Base-by-base conservation (phyloP, 2,888 invertebrate species). In the Dascillus cervinus region DNA sequence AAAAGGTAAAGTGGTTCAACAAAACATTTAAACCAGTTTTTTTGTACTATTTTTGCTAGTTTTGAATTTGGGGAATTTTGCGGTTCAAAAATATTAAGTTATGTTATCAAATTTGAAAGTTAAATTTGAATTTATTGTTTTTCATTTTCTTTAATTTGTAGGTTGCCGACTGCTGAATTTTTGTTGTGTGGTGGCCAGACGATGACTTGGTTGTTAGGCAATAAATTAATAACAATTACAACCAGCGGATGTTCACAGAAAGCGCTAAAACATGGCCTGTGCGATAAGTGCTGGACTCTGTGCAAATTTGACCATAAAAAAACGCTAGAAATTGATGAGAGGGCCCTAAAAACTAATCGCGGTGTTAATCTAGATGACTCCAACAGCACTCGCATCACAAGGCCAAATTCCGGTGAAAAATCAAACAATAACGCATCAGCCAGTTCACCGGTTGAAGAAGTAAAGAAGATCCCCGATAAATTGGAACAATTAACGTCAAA, bases 151-250 rank as follows among this genome's bases (percentile, higher is more conserved):
- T n/a, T n/a, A n/a, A n/a, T n/a, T 17, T 17, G 5, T 54, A 87
- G 90, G 53, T 74, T 84, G 37, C 81, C 86, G 28, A 79, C 82
- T 13, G 82, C 86, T 1, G 84, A 91, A 56, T 89, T 90, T 65
- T 69, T 95, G 37, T 68, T 95, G 35, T 76, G 75, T 51, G 86
- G 85, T 46, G 90, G 90, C 0, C 81, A 82, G 48, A 77, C 83
- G 1, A 79, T 80, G 70, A 87, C 87, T 17, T 96, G 96, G 96
- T 68, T 95, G 44, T 73, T 94, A 30, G 94, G 92, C 0, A 88
- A 92, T 65, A 87, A 85, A 65, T 44, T 96, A 25, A 75, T 96
- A 45, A 94, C 92, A 27, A 80, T 96, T 44, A 94, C 94, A 36
- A 95, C 95, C 0, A 90, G 91, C 52, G 91, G 91, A 31, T 92